Percentiles rank a stretch among this genome's conserved stretches.
phyloP scores from a whole-genome alignment of 1,140 invertebrate species.

The Aphidius gifuensis region DNA sequence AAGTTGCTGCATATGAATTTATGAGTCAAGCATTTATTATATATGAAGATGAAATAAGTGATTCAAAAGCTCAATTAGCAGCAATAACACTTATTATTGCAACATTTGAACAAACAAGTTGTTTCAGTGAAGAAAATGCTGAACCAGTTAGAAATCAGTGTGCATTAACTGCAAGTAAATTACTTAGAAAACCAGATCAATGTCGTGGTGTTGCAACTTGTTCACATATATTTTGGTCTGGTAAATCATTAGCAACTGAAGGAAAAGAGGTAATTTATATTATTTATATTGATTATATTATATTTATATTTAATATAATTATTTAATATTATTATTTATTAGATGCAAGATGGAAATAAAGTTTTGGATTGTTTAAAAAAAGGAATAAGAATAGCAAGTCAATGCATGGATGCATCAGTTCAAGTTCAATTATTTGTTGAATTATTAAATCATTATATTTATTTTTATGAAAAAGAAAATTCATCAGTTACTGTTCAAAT shows the following conservation, averaged over 20 bases:
- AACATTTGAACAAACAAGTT: constrained; percentile 91
- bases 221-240: constrained; percentile 96
- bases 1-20: constrained; percentile 97
- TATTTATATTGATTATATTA: too few relatives aligned
- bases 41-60: constrained; percentile 98
- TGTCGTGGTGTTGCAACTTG: constrained; percentile 87
- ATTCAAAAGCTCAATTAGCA: constrained; percentile 93
- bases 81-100: constrained; percentile 94
- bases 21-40: constrained; percentile 97
- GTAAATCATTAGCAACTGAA: constrained; percentile 67
- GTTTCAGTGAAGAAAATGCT: constrained; percentile 95
- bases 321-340: constrained; percentile 27
- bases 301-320: too few relatives aligned
- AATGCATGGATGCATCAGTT: constrained; percentile 96
- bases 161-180: constrained; percentile 88
- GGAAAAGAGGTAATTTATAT: constrained; percentile 61
- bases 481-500: constrained; percentile 68
- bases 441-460: constrained; percentile 90
- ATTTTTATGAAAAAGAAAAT: constrained; percentile 92
- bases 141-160: constrained; percentile 93
- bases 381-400: constrained; percentile 88
- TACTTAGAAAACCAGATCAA: constrained; percentile 97
- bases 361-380: constrained; percentile 96
- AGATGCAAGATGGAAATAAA: constrained; percentile 85
- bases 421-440: constrained; percentile 95